Evolutionary conservation across 1,140 invertebrate species (phyloP), one percentile per base, ranked within the genome.

Genomic region (Marisa cornuarietis): DNA sequence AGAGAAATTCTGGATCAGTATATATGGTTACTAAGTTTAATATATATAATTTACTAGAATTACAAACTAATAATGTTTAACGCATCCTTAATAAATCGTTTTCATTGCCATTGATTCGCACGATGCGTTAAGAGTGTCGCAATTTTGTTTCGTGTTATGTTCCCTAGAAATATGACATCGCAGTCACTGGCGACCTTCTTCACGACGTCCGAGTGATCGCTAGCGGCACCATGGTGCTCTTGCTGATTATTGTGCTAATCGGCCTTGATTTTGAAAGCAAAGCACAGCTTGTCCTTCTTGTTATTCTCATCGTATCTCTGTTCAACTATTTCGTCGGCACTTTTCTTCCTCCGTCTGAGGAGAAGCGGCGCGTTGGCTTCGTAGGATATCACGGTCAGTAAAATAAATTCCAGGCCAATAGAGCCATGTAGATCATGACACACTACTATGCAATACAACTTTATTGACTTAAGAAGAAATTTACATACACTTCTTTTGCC

Each of bases 241-340:
- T 91, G 3, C 80, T 90, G 8, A 84, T 83, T 13, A 88, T 92
- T 71, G 86, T 91, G 31, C 81, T 91, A 13, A 87, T 92, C 77
- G 92, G 92, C 20, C 92, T 92, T 90, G 91, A 91, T 71, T 93
- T 91, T 91, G 92, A 92, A 82, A 89, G 91, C 10, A 91, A 90
- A 95, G 96, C 97, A 4, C 98, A 99, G 93, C 92, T 98, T 66
- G 95, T 95, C 58, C 91, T 99, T 18, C 91, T 99, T n/a, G 91
- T 96, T 0, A 95, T 99, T 81, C 92, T 99, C 24, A 88, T 97
- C 26, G 91, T 95, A 0, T 96, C 98, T 9, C 97, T 99, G 80
- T 88, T 91, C 0, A 96, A 99, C 92, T 99, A 98, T 78, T 74
- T 90, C 63, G 85, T 91, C 42, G 90, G 90, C 6, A 87, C 89